A percentile compares a stretch with the other conserved stretches of the same genome.
Evolutionary conservation across 1,140 invertebrate species (phyloP).

Genomic region (Solenopsis fugax): DNA sequence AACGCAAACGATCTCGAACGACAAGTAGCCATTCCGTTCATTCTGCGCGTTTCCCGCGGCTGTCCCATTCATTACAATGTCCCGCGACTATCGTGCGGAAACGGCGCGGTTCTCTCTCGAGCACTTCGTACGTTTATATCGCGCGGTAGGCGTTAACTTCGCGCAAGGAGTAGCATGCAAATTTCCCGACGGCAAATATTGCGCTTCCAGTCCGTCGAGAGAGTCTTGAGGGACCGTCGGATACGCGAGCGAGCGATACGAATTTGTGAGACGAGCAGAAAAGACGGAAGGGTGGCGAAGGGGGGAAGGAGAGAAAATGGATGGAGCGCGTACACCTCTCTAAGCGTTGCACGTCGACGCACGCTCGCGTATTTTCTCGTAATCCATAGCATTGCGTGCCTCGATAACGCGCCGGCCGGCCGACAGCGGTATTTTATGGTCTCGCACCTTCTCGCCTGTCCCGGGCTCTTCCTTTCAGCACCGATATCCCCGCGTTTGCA

Average conservation of each 20-base stretch:
- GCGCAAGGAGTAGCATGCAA: constrained; percentile 38
- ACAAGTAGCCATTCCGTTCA: neutral
- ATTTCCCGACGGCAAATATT: constrained; percentile 40
- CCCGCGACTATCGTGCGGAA: constrained; percentile 23
- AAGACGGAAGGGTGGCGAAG: no score
- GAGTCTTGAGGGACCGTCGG: constrained; percentile 33
- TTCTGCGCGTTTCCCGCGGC: constrained; percentile 1
- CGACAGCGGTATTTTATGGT: constrained; percentile 82
- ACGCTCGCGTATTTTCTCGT: constrained; percentile 77
- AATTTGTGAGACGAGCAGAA: neutral
- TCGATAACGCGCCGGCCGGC: constrained; percentile 81
- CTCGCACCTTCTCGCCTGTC: constrained; percentile 78
- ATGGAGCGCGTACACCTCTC: constrained; percentile 48
- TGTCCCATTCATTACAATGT: constrained; percentile 13
- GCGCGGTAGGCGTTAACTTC: constrained; percentile 18
- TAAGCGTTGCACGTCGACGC: constrained; percentile 56
- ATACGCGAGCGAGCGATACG: constrained; percentile 18
- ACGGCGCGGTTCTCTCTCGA: neutral
- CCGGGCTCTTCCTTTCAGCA: constrained; percentile 78
- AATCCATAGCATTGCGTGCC: constrained; percentile 84
- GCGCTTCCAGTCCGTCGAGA: constrained; percentile 7
- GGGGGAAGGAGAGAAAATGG: constrained; percentile 38
- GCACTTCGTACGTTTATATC: constrained; percentile 20
- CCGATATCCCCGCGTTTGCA: constrained; percentile 79
- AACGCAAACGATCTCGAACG: neutral